Base-by-base conservation (phyloP, 2,797 vertebrate species). In the Aulostomus chinensis region DNA sequence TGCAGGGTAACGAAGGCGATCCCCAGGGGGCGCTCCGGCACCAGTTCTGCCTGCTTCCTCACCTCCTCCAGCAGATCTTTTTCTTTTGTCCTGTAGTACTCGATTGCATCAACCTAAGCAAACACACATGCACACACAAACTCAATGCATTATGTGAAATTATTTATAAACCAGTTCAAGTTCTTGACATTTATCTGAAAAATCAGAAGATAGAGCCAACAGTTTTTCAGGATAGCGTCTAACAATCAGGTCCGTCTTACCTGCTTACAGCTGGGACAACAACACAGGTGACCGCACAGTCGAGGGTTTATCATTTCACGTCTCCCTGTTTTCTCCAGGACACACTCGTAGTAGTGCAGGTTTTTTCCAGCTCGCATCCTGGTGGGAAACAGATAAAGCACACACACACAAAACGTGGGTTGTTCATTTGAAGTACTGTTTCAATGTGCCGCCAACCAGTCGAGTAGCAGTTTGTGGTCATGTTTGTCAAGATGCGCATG, bases 1-100 rank as follows among this genome's bases (percentile, higher is more conserved):
- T 94, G 90, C 66, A 99, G 86, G 4, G 95, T 96, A 73, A 99
- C 89, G 3, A 97, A 99, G 49, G 94, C 97, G 63, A 99, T 92
- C 66, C 97, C 96, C 60, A 99, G 81, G 0, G 94, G 88, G 39
- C 72, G 80, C 45, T 80, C 50, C 52, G 78, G 85, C n/a, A 90
- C 88, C 13, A 28, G 39, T 35, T 84, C 55, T 12, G 86, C 83
- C 54, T 95, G 86, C 50, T 70, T 76, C 1, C 70, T 53, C 53
- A 93, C 88, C 38, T 90, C 87, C 43, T 87, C 86, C 53, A 86
- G 53, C 62, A 95, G 80, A 22, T 77, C 57, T 35, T 88, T 87
- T 55, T 88, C 90, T 72, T 91, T 83, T 31, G 46, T 70, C 0
- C 47, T 53, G 64, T 97, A 98, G 81, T 94, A 96, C 34, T 92